Base-by-base conservation (phyloP, 2,113 vertebrate species). In the Paedocypris sp. region DNA sequence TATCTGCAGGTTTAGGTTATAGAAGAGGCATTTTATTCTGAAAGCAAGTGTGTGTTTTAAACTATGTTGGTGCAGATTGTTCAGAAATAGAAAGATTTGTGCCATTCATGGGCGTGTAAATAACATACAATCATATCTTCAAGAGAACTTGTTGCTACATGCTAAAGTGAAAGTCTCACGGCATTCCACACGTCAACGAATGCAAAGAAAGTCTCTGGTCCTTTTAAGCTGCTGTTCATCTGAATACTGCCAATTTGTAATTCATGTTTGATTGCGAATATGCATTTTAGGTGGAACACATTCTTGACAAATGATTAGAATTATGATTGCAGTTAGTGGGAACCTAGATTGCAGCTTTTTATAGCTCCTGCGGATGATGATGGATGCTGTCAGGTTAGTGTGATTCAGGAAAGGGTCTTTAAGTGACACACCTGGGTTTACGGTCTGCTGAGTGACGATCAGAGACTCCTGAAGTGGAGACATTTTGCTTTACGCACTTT, bases 331-430 rank as follows among this genome's bases (percentile, higher is more conserved):
- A 22, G 35, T 65, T 65, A 53, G 31, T 32, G 49, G 50, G 57
- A 36, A 66, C 64, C 62, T 66, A 71, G 57, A 54, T 71, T 74
- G 43, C 15, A 15, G 41, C 58, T 73, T 62, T 66, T 69, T 73
- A 59, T 66, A 69, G 59, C 32, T 25, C 8, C 41, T 35, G 52
- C 35, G 60, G 20, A 53, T 41, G 22, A 67, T 50, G 18, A 25
- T 43, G 38, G 28, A 56, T 48, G 35, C 49, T 58, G 57, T 49
- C 53, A 68, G 33, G 32, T 31, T 50, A 68, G 62, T 57, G 54
- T 59, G 65, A 68, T 66, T 65, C 62, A 66, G 60, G 33, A 15
- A n/a, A 48, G 9, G 38, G 29, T 18, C 20, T 36, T 61, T 32
- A 45, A 63, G 38, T 49, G 52, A 50, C 29, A 63, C 68, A 68